Conservation (phyloP, 2,888 invertebrate genomes). For the Lasioglossum vierecki region DNA sequence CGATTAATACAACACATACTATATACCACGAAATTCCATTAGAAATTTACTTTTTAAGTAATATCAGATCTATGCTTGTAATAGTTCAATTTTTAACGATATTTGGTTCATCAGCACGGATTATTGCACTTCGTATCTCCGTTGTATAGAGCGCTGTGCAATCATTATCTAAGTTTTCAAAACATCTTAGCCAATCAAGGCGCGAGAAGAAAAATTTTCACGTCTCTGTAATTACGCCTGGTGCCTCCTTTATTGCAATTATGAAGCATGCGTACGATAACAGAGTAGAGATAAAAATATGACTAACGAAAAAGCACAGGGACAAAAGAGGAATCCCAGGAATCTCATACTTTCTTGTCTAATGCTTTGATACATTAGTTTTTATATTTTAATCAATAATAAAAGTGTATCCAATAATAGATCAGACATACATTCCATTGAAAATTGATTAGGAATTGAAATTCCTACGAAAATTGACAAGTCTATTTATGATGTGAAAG, state of each 20-base stretch:
- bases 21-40: background rate
- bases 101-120: background rate
- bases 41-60: background rate
- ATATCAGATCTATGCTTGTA: background rate
- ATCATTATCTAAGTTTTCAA: background rate
- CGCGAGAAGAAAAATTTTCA: background rate
- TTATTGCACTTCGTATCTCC: background rate
- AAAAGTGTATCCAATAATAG: background rate
- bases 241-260: background rate
- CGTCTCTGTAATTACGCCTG: background rate
- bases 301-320: no score
- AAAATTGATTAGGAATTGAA: constrained; percentile 1
- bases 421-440: background rate
- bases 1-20: background rate
- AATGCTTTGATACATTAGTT: no score
- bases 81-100: background rate
- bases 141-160: background rate
- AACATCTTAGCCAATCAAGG: background rate
- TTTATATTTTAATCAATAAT: background rate
- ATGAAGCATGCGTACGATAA: background rate
- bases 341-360: no score
- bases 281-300: no score
- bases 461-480: background rate
- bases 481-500: background rate
- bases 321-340: no score